Evolutionary conservation across 2,888 invertebrate genomes (phyloP), one percentile per base, ranked within the genome.

Genomic region (Ormyrus thymus): DNA sequence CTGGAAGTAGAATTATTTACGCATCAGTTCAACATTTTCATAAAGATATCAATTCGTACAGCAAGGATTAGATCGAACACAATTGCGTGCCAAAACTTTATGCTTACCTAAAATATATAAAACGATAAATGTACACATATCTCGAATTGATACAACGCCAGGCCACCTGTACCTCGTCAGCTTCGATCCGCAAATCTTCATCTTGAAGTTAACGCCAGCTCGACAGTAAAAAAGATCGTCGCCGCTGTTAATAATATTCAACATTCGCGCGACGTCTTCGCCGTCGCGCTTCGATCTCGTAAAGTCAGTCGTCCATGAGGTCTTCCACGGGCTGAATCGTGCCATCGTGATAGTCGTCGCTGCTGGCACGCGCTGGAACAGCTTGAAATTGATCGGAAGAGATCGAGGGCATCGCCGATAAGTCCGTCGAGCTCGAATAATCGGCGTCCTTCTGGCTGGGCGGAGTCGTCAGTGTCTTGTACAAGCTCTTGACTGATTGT

Each of bases 271-370:
- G 56, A 6, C 66, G 61, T n/a, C 59, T 53, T 6, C 69, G 62
- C 10, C 74, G 61, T 11, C 73, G 76, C 8, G 74, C 73, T 64
- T 78, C 71, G 62, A 78, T 55, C 66, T 80, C 66, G 66, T 77
- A 68, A n/a, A 72, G 68, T 81, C 76, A 81, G 70, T 81, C 81
- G 46, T 78, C 81, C 55, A 78, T 6, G 59, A 69, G 68, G 43
- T 81, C 78, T 51, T 74, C 74, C 8, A 9, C 71, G 7, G 76
- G 73, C 3, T 64, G 43, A 15, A 69, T 76, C 66, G 76, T 76
- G n/a, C 48, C 15, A 50, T 74, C 78, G 51, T 50, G 51, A 29
- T 78, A 69, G 1, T 76, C 62, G 3, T 73, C 69, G 50, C 11
- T 15, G 50, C 53, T 64, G 62, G 45, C 6, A 4, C 48, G 61